Evolutionary conservation across 2,888 invertebrate species (phyloP), one percentile per base, ranked within the genome.

Genomic region (Cephus pulcher): DNA sequence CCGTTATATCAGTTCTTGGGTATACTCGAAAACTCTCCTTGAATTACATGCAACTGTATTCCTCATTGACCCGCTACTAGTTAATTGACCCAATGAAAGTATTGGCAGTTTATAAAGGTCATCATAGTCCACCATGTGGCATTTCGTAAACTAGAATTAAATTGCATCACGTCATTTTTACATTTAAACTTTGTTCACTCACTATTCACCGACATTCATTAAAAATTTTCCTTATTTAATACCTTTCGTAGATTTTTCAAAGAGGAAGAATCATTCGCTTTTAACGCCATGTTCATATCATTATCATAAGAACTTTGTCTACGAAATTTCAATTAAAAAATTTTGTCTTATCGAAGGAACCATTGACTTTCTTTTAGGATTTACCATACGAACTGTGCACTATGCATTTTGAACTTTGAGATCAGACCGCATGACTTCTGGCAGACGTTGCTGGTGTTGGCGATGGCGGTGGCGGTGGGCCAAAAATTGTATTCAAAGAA

Each of bases 401-500:
- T 9, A 56, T 56, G 15, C 23, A 56, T 56, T 56, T 56, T 56
- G 40, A 56, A 56, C 40, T 74, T 34, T 34, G 11, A 15, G 11
- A 74, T 35, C 35, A 74, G 37, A 78, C 78, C 56, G 73, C 32
- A 37, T 70, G 74, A n/a, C 30, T 68, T 34, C 77, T 74, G 30
- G 71, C 32, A 71, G 71, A 23, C 15, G 76, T 35, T 15, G 71
- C 80, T 79, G 56, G 15, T 56, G 23, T 30, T 34, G 23, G 79
- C 35, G 9, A 69, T 32, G 79, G 74, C 32, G 80, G 84, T 69
- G 81, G 83, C 34, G 81, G 80, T 15, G 81, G 80, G 56, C 80
- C 79, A 6, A 77, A 69, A 32, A 85, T 85, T 6, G 86, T 82
- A 68, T 89, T 85, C 23, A 89, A 78, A 69, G 84, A 84, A 2